Evolutionary conservation across 2,888 invertebrate genomes (phyloP).

Genomic region (Acanthosepion esculentum): DNA sequence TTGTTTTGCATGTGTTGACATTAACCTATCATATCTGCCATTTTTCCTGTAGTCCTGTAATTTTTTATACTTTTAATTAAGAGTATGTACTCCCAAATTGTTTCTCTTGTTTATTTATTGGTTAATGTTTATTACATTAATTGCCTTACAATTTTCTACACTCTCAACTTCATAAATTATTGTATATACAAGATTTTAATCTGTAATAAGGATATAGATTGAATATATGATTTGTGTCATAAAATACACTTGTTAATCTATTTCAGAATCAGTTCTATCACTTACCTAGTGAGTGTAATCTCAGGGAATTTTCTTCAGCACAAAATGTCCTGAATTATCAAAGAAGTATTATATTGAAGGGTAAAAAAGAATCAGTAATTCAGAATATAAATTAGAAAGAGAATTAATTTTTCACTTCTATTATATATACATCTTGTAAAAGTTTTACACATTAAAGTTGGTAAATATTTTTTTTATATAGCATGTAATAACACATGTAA

Average conservation of each 20-base stretch:
- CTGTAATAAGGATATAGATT: not conserved
- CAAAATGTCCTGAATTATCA: not conserved
- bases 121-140: not conserved
- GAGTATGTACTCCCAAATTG: not conserved
- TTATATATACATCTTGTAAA: no score
- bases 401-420: not conserved
- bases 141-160: not conserved
- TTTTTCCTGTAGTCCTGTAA: not conserved
- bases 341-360: no score
- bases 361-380: not conserved
- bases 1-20: not conserved
- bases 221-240: not conserved
- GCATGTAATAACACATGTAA: no score
- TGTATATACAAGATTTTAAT: not conserved
- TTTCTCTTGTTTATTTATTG: not conserved
- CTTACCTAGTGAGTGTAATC: not conserved
- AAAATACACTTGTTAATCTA: not conserved
- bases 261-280: not conserved
- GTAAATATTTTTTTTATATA: no score
- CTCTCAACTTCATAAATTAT: not conserved
- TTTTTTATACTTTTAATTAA: not conserved
- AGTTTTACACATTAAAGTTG: no score
- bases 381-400: slow-evolving; percentile 5
- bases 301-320: not conserved
- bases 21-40: not conserved